Percentiles rank a stretch among this genome's conserved stretches.
Evolutionary conservation across 2,797 vertebrate species (phyloP).

Genomic region (Leuciscus waleckii): DNA sequence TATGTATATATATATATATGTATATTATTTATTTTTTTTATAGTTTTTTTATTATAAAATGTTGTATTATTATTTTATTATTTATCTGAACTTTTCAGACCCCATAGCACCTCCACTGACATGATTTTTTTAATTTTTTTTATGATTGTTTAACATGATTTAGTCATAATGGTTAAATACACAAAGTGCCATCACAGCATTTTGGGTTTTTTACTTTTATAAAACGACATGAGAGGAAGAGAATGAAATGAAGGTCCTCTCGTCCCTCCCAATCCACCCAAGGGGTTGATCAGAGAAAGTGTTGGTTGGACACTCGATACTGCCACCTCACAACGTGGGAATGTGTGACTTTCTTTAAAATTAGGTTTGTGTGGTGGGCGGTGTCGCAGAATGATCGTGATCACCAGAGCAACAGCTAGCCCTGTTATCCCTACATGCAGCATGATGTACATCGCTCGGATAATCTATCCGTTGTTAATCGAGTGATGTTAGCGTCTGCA

Average conservation of each 20-base stretch:
- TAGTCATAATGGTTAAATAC: neutral
- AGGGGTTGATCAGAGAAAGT: slow-evolving; percentile 69
- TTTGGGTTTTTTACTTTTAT: slow-evolving; percentile 23
- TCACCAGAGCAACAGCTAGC: slow-evolving; percentile 68
- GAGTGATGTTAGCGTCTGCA: slow-evolving; percentile 60
- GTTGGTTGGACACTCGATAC: slow-evolving; percentile 76
- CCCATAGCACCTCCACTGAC: neutral
- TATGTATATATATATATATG: too few species aligned
- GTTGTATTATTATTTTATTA: neutral
- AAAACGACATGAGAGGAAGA: neutral
- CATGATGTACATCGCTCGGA: neutral
- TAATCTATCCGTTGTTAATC: slow-evolving; percentile 47
- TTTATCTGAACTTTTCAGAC: neutral
- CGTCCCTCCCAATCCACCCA: slow-evolving; percentile 32
- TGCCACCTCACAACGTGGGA: slow-evolving; percentile 75
- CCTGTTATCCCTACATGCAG: slow-evolving; percentile 59
- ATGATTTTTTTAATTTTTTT: neutral
- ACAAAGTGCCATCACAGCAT: neutral
- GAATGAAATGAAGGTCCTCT: neutral
- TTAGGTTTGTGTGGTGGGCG: slow-evolving; percentile 74
- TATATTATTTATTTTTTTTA: too few species aligned
- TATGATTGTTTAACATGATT: too few species aligned
- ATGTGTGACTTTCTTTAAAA: slow-evolving; percentile 79
- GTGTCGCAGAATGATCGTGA: slow-evolving; percentile 68
- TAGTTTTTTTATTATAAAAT: neutral